A percentile compares a stretch with the other conserved stretches of the same genome.
These are phyloP conservation scores for Archaeoteleia sp. DNA, from an alignment of 2,888 invertebrate species.

Conservation along the genomic window DNA sequence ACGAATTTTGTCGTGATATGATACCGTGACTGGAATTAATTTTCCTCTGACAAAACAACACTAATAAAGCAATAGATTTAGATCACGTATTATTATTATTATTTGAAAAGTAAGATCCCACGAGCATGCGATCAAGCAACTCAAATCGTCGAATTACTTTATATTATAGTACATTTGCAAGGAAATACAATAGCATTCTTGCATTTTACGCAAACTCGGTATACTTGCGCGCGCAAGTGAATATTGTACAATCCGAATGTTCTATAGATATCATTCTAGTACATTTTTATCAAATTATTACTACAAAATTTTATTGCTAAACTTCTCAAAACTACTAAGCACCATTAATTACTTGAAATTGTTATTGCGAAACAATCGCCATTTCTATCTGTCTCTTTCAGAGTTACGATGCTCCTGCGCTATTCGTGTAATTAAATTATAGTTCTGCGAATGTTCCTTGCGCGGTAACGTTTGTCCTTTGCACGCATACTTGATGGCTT, in stretches of 20 bases:
- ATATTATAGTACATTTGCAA: constrained; percentile 1
- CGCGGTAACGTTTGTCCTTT: constrained; percentile 11
- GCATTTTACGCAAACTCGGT: not conserved
- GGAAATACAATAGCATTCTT: no score
- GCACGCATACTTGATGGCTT: constrained; percentile 18
- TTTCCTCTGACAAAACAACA: not conserved
- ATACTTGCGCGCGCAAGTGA: constrained; percentile 10
- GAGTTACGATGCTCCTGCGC: no score
- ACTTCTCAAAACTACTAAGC: no score
- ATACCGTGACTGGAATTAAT: constrained; percentile 1
- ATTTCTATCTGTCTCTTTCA: not conserved
- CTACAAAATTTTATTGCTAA: not conserved
- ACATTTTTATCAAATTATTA: not conserved
- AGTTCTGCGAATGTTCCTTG: not conserved
- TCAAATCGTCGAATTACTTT: constrained; percentile 4
- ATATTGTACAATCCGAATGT: constrained; percentile 1
- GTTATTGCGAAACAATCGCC: not conserved
- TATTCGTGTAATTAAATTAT: constrained; percentile 12
- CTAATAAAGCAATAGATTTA: not conserved
- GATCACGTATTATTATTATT: not conserved
- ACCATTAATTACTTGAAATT: no score
- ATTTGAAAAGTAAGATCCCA: constrained; percentile 5
- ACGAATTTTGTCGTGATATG: not conserved
- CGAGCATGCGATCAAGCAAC: constrained; percentile 8
- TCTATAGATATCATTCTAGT: constrained; percentile 9